Base-by-base conservation (phyloP, 2,113 vertebrate genomes). In the Aphelocoma coerulescens region DNA sequence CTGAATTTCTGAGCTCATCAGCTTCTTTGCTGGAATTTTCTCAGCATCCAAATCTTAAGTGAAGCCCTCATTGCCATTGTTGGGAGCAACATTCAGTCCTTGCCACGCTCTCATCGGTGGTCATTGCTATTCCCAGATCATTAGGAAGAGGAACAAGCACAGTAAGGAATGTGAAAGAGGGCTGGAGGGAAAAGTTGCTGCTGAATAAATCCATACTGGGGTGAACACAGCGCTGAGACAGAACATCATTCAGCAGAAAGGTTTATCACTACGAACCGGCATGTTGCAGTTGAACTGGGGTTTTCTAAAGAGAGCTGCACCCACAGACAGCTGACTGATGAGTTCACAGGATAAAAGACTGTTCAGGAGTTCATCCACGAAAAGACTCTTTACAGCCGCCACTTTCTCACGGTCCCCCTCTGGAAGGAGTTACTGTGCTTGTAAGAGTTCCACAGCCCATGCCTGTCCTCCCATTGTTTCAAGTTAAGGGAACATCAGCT, bases 281-380 rank as follows among this genome's bases (percentile, higher is more conserved):
- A 69, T 59, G 65, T n/a, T 65, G 91, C 82, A 84, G 65, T 35
- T 62, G 44, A 65, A 75, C 49, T 37, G 79, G 83, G 78, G 21
- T 58, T 96, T 95, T 96, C 94, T 97, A 96, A 89, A 93, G 90
- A 66, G 71, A 89, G 88, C 72, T 67, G 48, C 95, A 79, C 75
- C 93, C 79, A 32, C 69, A 80, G 84, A 77, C 92, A 74, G 85
- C 95, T 94, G 93, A 96, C 62, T 96, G 82, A 96, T 96, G 93
- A 94, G 93, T 98, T 97, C 94, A 94, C 77, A 51, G 93, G 92
- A 96, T 95, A 92, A 97, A 97, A 94, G 92, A 65, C 84, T 91
- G 61, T 74, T 95, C 86, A 83, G 85, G 76, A 96, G 91, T 96
- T 94, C 78, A 91, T 85, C 91, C 84, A 72, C 74, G 73, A 55